Evolutionary conservation across 2,888 invertebrate genomes (phyloP).

Genomic region (Mactromeris polynyma): DNA sequence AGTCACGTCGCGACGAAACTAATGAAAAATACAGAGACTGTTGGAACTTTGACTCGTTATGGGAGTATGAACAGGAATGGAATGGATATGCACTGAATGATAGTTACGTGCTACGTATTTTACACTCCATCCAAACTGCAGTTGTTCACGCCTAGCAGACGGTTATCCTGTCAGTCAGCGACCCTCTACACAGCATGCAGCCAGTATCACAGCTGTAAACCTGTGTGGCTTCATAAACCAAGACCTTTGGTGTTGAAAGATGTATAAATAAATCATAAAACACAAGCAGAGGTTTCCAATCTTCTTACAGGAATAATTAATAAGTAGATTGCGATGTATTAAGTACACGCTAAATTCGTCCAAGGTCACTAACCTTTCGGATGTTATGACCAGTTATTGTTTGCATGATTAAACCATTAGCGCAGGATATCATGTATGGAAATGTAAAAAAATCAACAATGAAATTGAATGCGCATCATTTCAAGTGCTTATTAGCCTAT

Average conservation of each 20-base stretch:
- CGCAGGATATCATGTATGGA: not conserved
- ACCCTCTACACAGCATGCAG: not conserved
- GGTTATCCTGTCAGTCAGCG: not conserved
- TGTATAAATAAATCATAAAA: constrained; percentile 12
- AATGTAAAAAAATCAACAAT: too few relatives aligned
- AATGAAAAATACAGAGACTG: too few relatives aligned
- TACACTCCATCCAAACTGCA: not conserved
- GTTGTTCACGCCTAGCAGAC: not conserved
- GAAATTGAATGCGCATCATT: too few relatives aligned
- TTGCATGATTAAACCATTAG: not conserved
- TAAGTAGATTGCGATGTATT: not conserved
- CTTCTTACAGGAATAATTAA: not conserved
- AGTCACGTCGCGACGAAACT: too few relatives aligned
- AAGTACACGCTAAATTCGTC: constrained; percentile 2
- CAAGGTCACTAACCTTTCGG: not conserved
- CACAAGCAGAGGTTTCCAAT: not conserved
- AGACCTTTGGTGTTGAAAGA: not conserved
- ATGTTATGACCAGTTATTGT: constrained; percentile 17
- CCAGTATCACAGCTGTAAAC: not conserved
- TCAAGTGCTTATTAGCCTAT: too few relatives aligned
- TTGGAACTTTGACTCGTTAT: too few relatives aligned
- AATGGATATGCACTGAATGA: too few relatives aligned
- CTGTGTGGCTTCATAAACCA: not conserved
- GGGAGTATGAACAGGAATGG: too few relatives aligned
- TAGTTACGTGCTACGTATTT: not conserved